A percentile compares a stretch with the other conserved stretches of the same genome.
Evolutionary conservation across 2,797 vertebrate species (phyloP).

Genomic region (Mus caroli): DNA sequence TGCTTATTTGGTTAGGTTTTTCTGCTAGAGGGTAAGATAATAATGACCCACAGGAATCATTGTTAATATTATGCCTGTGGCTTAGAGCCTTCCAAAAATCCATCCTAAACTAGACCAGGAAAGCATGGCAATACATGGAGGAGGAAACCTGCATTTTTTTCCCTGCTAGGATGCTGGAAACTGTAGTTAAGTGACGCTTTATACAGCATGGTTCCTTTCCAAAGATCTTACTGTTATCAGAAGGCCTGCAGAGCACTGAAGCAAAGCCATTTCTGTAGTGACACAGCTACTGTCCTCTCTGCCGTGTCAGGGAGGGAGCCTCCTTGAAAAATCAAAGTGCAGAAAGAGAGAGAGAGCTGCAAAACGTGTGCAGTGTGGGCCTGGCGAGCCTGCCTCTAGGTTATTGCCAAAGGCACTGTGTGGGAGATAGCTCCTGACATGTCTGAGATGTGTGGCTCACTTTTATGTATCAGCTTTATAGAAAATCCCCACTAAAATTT

Average conservation of each 20-base stretch:
- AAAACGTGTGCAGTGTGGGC: not conserved
- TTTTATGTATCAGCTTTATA: not conserved
- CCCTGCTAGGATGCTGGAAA: constrained; percentile 38
- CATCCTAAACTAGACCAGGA: constrained; percentile 14
- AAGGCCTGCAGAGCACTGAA: constrained; percentile 30
- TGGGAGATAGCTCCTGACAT: not conserved
- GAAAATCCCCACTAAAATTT: constrained; percentile 52
- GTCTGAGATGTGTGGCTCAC: constrained; percentile 9
- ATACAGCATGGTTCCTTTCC: constrained; percentile 51
- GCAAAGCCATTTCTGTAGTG: constrained; percentile 62
- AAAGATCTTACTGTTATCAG: constrained; percentile 44
- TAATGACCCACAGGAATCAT: constrained; percentile 45
- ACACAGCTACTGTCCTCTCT: constrained; percentile 33
- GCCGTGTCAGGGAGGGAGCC: not conserved
- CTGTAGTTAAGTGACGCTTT: constrained; percentile 57
- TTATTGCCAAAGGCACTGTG: not conserved
- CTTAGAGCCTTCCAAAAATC: constrained; percentile 44
- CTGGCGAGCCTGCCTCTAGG: not conserved
- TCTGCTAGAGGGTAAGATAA: constrained; percentile 59
- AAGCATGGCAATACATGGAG: not conserved
- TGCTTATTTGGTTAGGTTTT: constrained; percentile 66
- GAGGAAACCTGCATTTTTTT: constrained; percentile 32
- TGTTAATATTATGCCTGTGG: constrained; percentile 49
- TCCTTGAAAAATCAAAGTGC: constrained; percentile 54
- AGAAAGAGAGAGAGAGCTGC: not conserved